These are phyloP conservation scores for Sinocyclocheilus rhinocerous DNA, from an alignment of 2,113 vertebrate species.

Conservation along the genomic window DNA sequence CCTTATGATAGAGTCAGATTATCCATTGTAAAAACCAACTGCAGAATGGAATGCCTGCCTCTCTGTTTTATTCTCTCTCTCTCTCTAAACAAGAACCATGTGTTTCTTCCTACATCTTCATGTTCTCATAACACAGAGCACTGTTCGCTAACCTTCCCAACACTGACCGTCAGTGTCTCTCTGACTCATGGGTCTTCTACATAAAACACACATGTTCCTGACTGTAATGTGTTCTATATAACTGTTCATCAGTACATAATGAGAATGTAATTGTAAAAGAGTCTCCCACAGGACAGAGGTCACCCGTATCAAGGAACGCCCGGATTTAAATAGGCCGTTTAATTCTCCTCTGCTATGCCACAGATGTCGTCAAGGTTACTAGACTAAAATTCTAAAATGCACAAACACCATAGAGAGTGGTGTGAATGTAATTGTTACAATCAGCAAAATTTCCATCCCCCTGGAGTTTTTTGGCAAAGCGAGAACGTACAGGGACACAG, in stretches of 20 bases:
- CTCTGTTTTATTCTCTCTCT: background rate
- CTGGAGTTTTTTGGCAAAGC: background rate
- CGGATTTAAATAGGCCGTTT: background rate
- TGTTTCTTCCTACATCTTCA: conserved; percentile 11
- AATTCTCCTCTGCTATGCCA: background rate
- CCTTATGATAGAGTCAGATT: conserved; percentile 7
- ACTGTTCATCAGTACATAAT: background rate
- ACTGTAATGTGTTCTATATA: conserved; percentile 8
- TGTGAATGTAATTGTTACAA: background rate
- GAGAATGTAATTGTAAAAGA: background rate
- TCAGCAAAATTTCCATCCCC: background rate
- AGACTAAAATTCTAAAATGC: background rate
- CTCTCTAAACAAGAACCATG: conserved; percentile 27
- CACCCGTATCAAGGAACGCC: background rate
- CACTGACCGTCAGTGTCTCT: conserved; percentile 4
- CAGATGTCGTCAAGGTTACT: background rate
- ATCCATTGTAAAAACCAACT: conserved; percentile 8
- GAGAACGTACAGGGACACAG: background rate
- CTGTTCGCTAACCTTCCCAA: background rate
- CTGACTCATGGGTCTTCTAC: background rate
- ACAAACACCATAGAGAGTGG: background rate
- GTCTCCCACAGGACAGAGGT: background rate
- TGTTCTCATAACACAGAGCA: background rate
- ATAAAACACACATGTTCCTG: background rate
- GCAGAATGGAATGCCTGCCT: conserved; percentile 17